Percentiles rank a stretch among this genome's conserved stretches.
Evolutionary conservation across 2,113 vertebrate species (phyloP).

Genomic region (Uropsilus gracilis): DNA sequence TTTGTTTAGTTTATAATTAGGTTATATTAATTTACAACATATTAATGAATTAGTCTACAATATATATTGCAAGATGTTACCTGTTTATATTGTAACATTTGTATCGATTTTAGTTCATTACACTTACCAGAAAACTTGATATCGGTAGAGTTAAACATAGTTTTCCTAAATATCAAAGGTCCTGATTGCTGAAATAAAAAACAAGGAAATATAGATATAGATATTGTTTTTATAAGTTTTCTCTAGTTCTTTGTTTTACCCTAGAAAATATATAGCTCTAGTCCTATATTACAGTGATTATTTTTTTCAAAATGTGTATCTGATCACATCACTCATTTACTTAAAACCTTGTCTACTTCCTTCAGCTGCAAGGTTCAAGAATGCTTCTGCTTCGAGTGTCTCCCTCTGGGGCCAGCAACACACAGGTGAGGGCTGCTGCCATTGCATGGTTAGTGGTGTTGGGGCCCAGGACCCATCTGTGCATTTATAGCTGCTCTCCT

Average conservation of each 20-base stretch:
- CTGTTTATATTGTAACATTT: neutral
- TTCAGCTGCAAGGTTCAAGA: neutral
- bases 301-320: neutral
- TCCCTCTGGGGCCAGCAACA: neutral
- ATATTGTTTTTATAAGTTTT: too few species aligned
- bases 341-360: neutral
- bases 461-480: neutral
- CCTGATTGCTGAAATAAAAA: conserved; percentile 86
- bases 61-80: neutral
- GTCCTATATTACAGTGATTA: neutral
- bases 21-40: neutral
- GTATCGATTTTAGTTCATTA: neutral
- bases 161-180: conserved; percentile 89
- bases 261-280: neutral
- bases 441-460: neutral
- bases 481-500: neutral
- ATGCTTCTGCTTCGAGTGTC: neutral
- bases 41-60: conserved; percentile 1
- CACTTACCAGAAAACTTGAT: conserved; percentile 90
- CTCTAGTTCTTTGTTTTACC: neutral
- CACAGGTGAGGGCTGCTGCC: neutral
- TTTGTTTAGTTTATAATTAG: neutral
- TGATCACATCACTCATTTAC: neutral
- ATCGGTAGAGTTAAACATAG: conserved; percentile 91
- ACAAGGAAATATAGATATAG: conserved; percentile 44